Base-by-base conservation (phyloP, 2,888 invertebrate species). In the Helicoverpa assulta region DNA sequence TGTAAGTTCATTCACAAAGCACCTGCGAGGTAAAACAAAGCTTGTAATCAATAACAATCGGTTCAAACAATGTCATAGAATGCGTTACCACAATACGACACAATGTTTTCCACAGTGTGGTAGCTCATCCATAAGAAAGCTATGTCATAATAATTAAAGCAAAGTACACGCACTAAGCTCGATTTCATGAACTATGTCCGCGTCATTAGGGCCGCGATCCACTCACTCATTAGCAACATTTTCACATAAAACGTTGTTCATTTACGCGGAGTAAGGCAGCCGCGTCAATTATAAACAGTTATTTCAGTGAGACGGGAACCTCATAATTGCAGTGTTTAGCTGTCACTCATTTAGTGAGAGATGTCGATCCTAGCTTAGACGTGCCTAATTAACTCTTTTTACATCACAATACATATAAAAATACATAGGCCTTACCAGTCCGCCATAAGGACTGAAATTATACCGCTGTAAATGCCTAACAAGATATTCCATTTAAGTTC, bases 281-380 rank as follows among this genome's bases (percentile, higher is more conserved):
- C 89, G 89, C 89, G 84, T 89, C 91, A 94, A 94, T 94, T 94
- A 93, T 90, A 89, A 90, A 93, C 93, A 94, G 93, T 93, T 94
- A 94, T 92, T 92, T 92, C 90, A 92, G 90, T 92, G 91, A 89
- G 90, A 91, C 88, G 86, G 85, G 86, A 81, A 85, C 85, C 88
- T 91, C 89, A 91, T 92, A 93, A 93, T 93, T 92, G 89, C 91
- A 88, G 90, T 91, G 90, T 91, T 93, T 92, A 90, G 90, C 90
- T 89, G 91, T 93, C 91, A 92, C 91, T 90, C 90, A 90, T 91
- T 91, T 91, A 92, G 88, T 89, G 85, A 88, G 87, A 91, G 88
- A 92, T 89, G 90, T 90, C 90, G 89, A 91, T 89, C 87, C 85
- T 85, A 84, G 87, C 89, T 91, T 86, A 89, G 85, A 76, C 75